These are phyloP conservation scores for Axis porcinus DNA, from an alignment of 2,113 vertebrate genomes.

Conservation along the genomic window DNA sequence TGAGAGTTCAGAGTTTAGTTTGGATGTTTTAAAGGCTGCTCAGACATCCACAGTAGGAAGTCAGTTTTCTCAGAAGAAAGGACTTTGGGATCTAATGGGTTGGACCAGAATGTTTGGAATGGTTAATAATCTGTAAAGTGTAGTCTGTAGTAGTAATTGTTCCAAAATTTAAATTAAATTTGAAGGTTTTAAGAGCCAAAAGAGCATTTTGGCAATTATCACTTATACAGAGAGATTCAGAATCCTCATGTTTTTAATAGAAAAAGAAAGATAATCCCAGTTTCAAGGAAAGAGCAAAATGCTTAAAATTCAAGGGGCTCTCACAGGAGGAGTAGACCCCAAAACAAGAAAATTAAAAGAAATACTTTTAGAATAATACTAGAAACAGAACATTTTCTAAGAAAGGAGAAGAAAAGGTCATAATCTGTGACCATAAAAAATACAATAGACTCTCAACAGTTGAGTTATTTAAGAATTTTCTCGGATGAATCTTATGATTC, in stretches of 20 bases:
- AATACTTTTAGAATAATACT: background rate
- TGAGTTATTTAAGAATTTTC: background rate
- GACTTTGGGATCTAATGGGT: background rate
- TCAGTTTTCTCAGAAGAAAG: background rate
- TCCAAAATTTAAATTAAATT: constrained; percentile 7
- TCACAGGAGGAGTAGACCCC: background rate
- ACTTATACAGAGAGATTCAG: background rate
- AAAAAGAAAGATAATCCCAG: background rate
- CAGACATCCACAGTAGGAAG: constrained; percentile 21
- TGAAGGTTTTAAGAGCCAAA: background rate
- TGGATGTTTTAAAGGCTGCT: constrained; percentile 52
- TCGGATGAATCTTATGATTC: background rate
- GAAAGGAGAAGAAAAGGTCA: background rate
- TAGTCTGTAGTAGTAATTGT: background rate
- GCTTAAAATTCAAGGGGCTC: background rate
- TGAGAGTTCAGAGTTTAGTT: constrained; percentile 54
- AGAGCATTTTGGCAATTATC: background rate
- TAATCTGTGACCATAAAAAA: background rate
- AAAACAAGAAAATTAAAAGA: background rate
- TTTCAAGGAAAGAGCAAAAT: background rate
- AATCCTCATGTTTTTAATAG: background rate
- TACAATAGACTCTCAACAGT: background rate
- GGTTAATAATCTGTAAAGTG: background rate
- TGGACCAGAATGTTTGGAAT: constrained; percentile 49
- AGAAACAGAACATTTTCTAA: background rate